Evolutionary conservation across 2,113 vertebrate species (phyloP), one percentile per base, ranked within the genome.

Genomic region (Silurus glanis): DNA sequence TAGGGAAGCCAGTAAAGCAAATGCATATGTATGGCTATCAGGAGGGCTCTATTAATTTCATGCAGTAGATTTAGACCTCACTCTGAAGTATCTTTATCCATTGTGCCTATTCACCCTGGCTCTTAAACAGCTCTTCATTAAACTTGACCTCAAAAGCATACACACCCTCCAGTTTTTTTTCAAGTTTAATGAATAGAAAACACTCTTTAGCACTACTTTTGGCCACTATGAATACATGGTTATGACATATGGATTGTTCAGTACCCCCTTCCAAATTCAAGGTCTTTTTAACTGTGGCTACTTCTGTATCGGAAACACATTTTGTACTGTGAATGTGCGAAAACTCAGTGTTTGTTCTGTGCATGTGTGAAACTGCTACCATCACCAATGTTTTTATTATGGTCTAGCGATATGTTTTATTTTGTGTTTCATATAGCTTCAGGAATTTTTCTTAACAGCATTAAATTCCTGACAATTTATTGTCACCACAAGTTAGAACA

Each of bases 61-160:
- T 58, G 25, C 55, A 37, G 37, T 58, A 58, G 55, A 58, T 58
- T 80, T 58, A 59, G 14, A n/a, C 21, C 21, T 56, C 51, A 59
- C 13, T 37, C 14, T 80, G 8, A 61, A 80, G 56, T 37, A 80
- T 23, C 16, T 21, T 61, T 61, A 61, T 61, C 56, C 25, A 16
- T 61, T 80, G 56, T 80, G 17, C 12, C 53, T 16, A 55, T 49
- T 55, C 74, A 9, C 53, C 53, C 55, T 56, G 53, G 19, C 6
- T 25, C 55, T 80, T 80, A 17, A 53, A 16, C 74, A 53, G 9
- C 47, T 76, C 25, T 59, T 37, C 55, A 59, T 25, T 5, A 28
- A 61, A 80, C 56, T 21, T 47, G 79, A 80, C 79, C 78, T 80
- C 56, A 61, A 80, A 59, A 45, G 56, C 78, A 61, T 7, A 80